Evolutionary conservation across 2,888 invertebrate species (phyloP).

Genomic region (Zaprionus lineosus): DNA sequence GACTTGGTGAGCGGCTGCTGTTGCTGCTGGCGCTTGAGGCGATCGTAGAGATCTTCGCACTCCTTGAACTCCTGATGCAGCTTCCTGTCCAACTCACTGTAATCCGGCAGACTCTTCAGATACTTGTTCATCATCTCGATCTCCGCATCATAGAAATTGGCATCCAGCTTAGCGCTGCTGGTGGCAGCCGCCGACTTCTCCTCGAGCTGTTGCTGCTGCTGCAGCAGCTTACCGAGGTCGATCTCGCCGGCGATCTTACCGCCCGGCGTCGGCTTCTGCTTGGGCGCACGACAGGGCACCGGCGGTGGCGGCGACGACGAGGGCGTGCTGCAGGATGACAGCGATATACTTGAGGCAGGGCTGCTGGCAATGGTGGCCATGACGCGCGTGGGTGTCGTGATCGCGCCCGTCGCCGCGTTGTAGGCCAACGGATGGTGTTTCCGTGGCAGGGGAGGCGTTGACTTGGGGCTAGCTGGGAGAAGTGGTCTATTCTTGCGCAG

Average conservation of each 20-base stretch:
- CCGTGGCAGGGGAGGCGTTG: conserved; percentile 74
- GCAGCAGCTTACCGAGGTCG: conserved; percentile 72
- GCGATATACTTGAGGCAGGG: conserved; percentile 80
- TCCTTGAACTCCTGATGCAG: conserved; percentile 82
- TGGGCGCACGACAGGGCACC: conserved; percentile 80
- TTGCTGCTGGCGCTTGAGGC: conserved; percentile 77
- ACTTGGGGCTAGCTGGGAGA: conserved; percentile 75
- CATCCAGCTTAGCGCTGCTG: conserved; percentile 74
- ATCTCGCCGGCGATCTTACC: conserved; percentile 46
- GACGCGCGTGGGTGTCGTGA: conserved; percentile 70
- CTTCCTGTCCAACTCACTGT: conserved; percentile 82
- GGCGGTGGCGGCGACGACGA: conserved; percentile 81
- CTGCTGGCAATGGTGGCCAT: conserved; percentile 70
- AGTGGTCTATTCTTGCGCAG: conserved; percentile 71
- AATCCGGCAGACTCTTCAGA: conserved; percentile 83
- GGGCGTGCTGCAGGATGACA: conserved; percentile 81
- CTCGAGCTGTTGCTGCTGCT: conserved; percentile 77
- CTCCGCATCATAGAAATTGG: conserved; percentile 82
- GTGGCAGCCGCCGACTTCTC: conserved; percentile 75
- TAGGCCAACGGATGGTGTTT: conserved; percentile 77
- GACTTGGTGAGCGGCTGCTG: conserved; percentile 80
- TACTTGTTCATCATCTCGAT: conserved; percentile 83
- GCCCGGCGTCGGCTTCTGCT: conserved; percentile 34
- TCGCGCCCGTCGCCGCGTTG: conserved; percentile 69
- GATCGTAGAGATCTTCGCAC: conserved; percentile 82